Percentiles rank a stretch among this genome's conserved stretches.
phyloP scores from a whole-genome alignment of 1,140 invertebrate genomes.

The Trypoxylus dichotomus region DNA sequence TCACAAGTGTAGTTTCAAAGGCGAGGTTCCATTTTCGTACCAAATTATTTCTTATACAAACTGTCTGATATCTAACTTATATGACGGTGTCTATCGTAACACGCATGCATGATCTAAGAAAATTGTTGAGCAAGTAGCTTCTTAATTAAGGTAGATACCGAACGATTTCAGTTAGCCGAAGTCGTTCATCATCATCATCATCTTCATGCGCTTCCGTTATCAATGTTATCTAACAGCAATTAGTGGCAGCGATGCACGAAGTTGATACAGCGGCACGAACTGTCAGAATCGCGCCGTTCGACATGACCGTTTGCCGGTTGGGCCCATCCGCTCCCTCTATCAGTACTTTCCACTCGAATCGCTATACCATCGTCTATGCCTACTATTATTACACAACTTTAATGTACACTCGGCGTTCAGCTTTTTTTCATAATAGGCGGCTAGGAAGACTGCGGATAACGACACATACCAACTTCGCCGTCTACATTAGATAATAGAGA shows the following conservation, averaged over 20 bases:
- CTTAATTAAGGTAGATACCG: conserved; percentile 41
- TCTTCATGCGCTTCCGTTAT: conserved; percentile 35
- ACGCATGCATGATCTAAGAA: not conserved
- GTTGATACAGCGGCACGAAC: conserved; percentile 43
- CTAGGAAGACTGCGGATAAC: not conserved
- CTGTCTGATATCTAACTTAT: no score
- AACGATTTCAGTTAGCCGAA: conserved; percentile 38
- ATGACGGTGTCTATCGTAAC: not conserved
- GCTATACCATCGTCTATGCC: not conserved
- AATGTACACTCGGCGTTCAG: not conserved
- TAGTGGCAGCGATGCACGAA: conserved; percentile 44
- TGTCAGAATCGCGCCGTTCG: conserved; percentile 41
- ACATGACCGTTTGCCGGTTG: conserved; percentile 31
- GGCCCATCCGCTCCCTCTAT: conserved; percentile 25
- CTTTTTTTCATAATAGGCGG: not conserved
- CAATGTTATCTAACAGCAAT: conserved; percentile 45
- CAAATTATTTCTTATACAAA: no score
- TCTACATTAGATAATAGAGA: not conserved
- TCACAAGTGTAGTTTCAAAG: no score
- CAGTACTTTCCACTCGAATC: not conserved
- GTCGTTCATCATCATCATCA: conserved; percentile 40
- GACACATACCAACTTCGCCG: not conserved
- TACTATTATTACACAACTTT: not conserved
- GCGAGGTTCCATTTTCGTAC: no score
- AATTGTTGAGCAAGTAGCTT: conserved; percentile 19